Conservation (phyloP, 2,888 invertebrate species). For the Cephus nigrinus region DNA sequence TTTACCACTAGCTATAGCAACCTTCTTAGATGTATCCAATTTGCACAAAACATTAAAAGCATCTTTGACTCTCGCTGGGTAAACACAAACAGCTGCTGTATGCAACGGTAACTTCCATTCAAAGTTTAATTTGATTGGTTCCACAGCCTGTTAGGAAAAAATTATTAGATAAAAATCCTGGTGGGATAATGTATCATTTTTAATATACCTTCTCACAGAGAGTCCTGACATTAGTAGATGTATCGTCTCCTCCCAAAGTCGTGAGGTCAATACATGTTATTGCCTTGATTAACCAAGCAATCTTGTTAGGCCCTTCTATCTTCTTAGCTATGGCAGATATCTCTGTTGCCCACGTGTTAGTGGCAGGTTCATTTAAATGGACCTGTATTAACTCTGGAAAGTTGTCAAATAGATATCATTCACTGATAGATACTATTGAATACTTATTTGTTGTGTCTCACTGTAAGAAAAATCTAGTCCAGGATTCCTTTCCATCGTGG, state of each 20-base stretch:
- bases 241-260: slow-evolving; percentile 88
- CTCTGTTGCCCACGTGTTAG: slow-evolving; percentile 41
- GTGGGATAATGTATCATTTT: background rate
- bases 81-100: slow-evolving; percentile 96
- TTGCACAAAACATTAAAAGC: slow-evolving; percentile 73
- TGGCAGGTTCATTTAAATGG: slow-evolving; percentile 38
- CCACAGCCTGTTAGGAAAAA: slow-evolving; percentile 68
- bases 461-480: slow-evolving; percentile 6
- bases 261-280: slow-evolving; percentile 92
- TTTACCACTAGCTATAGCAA: slow-evolving; percentile 78
- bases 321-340: slow-evolving; percentile 39
- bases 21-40: slow-evolving; percentile 68
- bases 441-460: background rate
- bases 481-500: slow-evolving; percentile 9
- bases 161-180: background rate
- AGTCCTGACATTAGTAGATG: slow-evolving; percentile 79
- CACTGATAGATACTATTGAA: background rate
- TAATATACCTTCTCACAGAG: slow-evolving; percentile 81
- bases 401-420: background rate
- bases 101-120: slow-evolving; percentile 65
- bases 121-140: slow-evolving; percentile 66
- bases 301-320: slow-evolving; percentile 68
- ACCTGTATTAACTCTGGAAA: background rate
- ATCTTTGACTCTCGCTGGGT: slow-evolving; percentile 86
- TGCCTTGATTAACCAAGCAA: slow-evolving; percentile 84